Evolutionary conservation across 1,140 invertebrate species (phyloP), one percentile per base, ranked within the genome.

Genomic region (Campoletis sonorensis): DNA sequence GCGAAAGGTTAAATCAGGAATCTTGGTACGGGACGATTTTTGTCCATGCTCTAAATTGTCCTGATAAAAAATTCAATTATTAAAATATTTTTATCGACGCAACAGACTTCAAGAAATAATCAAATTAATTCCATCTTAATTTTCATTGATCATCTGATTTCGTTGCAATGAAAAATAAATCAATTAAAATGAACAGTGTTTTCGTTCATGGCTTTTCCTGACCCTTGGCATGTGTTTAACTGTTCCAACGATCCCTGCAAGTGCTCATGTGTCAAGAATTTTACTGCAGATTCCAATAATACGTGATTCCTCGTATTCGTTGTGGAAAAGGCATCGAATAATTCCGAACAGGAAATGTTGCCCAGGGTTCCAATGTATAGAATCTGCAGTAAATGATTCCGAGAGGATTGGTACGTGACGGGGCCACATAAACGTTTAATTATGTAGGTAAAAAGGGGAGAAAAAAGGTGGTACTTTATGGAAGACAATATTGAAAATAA

Each of bases 401-500:
- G 30, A 64, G 30, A 64, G 61, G 30, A 27, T 18, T 67, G 21
- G 27, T 23, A 78, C 26, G 86, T 86, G 85, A 87, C 84, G 83
- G 15, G 71, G 83, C 51, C 79, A 81, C 71, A 78, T 85, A 86
- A 87, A 87, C 70, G 83, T 75, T 85, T 79, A 84, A 85, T 88
- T 87, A 85, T 77, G 61, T 37, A 27, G 40, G 13, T 37, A 26
- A 45, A 49, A 45, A 45, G 26, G 58, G 23, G 30, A 78, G 40
- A 68, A 81, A 81, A 33, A 82, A 78, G 67, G 51, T 23, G n/a
- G 26, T 80, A 83, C 83, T 87, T 87, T 85, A 85, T 84, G 81
- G 80, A 78, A 81, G 81, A 86, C 85, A 87, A 88, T 88, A 85
- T 81, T 84, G 87, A 89, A 89, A 90, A 90, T 88, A 90, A 90